phyloP scores from a whole-genome alignment of 2,113 vertebrate species.

The Lucifuga dentata region DNA sequence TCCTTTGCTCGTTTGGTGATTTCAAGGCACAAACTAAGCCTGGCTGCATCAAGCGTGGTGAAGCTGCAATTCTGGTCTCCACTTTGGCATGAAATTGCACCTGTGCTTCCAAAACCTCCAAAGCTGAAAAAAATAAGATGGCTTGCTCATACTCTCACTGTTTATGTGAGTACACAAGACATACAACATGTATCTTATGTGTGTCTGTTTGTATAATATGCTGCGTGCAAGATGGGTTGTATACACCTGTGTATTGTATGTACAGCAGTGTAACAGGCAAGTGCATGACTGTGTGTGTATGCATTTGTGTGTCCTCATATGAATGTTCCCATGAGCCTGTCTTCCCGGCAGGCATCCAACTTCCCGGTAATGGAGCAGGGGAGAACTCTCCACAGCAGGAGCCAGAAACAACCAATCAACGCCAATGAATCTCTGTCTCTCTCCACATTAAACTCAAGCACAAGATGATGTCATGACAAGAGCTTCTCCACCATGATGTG shows the following conservation, averaged over 20 bases:
- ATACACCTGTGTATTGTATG: neutral
- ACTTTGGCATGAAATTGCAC: too few relatives aligned
- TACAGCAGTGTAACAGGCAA: neutral
- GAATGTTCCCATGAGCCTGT: constrained; percentile 43
- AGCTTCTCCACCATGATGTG: constrained; percentile 5
- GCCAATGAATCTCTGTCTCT: constrained; percentile 34
- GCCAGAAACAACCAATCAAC: constrained; percentile 66
- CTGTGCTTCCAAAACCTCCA: too few relatives aligned
- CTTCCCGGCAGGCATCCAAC: constrained; percentile 60
- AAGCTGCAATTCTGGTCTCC: too few relatives aligned
- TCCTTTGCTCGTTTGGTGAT: too few relatives aligned
- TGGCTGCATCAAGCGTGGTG: too few relatives aligned
- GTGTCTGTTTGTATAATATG: constrained; percentile 3
- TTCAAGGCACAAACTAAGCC: too few relatives aligned
- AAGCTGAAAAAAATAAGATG: too few relatives aligned
- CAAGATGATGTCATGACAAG: constrained; percentile 50
- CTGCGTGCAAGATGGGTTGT: too few relatives aligned
- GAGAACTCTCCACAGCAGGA: constrained; percentile 56
- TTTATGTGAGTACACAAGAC: neutral
- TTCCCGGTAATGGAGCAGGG: constrained; percentile 64
- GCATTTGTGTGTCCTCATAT: constrained; percentile 19
- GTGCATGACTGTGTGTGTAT: constrained; percentile 2
- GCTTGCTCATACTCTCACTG: neutral
- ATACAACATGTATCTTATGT: neutral
- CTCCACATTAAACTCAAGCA: constrained; percentile 16